phyloP scores from a whole-genome alignment of 2,113 vertebrate species.

The Mustela nigripes region DNA sequence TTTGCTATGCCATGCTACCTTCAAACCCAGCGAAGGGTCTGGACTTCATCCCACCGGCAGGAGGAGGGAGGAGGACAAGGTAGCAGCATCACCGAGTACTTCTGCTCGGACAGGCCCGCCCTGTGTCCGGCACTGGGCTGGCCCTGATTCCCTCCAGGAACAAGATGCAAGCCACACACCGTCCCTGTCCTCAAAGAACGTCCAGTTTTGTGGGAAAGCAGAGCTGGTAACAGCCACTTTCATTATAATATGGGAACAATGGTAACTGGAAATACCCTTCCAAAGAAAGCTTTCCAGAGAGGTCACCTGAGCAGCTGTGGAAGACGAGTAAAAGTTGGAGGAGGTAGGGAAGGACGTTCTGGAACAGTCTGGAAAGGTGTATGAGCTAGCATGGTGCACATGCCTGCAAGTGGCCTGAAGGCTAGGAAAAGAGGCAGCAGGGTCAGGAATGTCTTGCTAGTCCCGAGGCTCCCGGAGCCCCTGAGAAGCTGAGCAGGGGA shows the following conservation, averaged over 20 bases:
- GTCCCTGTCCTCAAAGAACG: background rate
- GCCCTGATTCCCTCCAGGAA: background rate
- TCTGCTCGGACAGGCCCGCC: fast-evolving
- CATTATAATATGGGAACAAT: background rate
- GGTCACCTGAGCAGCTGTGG: background rate
- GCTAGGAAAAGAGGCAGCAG: background rate
- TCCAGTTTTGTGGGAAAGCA: background rate
- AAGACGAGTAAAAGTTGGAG: background rate
- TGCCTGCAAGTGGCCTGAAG: background rate
- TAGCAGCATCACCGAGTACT: fast-evolving
- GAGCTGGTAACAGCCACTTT: background rate
- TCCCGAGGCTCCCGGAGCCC: background rate
- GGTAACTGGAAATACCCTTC: background rate
- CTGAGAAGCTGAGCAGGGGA: background rate
- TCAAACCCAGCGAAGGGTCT: background rate
- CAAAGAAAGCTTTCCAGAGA: background rate
- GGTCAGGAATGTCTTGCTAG: background rate
- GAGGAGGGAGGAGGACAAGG: fast-evolving
- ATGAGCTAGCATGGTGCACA: fast-evolving
- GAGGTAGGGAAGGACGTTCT: background rate
- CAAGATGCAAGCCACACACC: background rate
- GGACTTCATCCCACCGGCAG: background rate
- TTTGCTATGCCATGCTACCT: background rate
- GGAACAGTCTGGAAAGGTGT: background rate
- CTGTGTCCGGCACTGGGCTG: fast-evolving